Percentiles rank a stretch among this genome's conserved stretches.
Conservation (phyloP, 1,140 invertebrate species). For the Vollenhovia emeryi region DNA sequence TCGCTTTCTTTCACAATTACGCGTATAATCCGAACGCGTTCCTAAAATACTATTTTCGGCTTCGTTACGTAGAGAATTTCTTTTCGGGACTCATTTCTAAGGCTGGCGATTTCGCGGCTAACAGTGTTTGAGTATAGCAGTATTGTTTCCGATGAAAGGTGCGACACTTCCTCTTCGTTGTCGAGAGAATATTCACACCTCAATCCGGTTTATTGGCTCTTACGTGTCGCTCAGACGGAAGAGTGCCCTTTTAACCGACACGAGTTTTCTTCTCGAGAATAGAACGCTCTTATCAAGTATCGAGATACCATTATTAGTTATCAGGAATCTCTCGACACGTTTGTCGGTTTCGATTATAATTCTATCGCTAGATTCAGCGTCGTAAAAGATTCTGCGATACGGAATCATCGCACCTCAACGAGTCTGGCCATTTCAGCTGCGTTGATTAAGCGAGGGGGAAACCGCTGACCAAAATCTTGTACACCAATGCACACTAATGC, state of each 20-base stretch:
- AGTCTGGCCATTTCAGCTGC: neutral
- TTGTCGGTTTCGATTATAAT: neutral
- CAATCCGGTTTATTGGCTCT: neutral
- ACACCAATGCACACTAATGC: no score
- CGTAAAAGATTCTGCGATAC: neutral
- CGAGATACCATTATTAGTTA: neutral
- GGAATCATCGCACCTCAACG: no score
- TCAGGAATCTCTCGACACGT: neutral
- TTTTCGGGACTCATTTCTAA: neutral
- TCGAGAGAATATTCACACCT: neutral
- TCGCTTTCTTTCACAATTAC: neutral
- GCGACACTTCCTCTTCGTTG: neutral
- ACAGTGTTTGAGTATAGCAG: neutral
- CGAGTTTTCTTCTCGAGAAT: neutral
- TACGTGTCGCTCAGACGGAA: neutral
- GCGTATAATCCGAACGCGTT: neutral
- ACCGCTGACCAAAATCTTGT: no score
- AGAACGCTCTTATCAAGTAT: neutral
- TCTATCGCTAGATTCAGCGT: neutral
- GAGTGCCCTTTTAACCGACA: neutral
- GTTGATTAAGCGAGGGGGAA: no score
- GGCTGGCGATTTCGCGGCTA: neutral
- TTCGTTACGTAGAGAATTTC: neutral
- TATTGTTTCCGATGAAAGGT: slow-evolving; percentile 1
- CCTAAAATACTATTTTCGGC: neutral